A percentile compares a stretch with the other conserved stretches of the same genome.
phyloP scores from a whole-genome alignment of 2,113 vertebrate genomes.

The Lagenorhynchus albirostris region DNA sequence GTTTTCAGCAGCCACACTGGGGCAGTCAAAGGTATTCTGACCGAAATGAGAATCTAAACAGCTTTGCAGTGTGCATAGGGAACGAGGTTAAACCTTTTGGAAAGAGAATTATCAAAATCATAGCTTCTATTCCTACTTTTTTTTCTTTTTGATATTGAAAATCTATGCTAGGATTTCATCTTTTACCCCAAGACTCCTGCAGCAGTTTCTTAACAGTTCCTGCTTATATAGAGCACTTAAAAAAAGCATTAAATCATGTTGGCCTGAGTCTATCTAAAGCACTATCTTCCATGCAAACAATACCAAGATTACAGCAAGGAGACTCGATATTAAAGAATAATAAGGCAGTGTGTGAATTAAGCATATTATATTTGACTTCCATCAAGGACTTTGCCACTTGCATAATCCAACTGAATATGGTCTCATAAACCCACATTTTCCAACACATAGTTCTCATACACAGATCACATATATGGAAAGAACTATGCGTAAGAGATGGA shows the following conservation, averaged over 20 bases:
- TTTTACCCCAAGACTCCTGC: neutral
- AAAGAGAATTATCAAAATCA: slow-evolving; percentile 46
- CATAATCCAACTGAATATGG: neutral
- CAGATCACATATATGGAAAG: neutral
- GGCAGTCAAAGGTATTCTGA: slow-evolving; percentile 64
- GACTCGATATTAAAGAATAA: slow-evolving; percentile 47
- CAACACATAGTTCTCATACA: neutral
- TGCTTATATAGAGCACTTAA: neutral
- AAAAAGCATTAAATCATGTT: neutral
- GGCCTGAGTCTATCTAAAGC: neutral
- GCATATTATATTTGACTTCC: slow-evolving; percentile 37
- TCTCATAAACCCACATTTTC: neutral
- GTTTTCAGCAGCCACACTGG: slow-evolving; percentile 48
- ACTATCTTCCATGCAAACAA: neutral
- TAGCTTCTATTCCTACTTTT: neutral
- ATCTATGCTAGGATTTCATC: slow-evolving; percentile 21
- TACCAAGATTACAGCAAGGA: slow-evolving; percentile 13
- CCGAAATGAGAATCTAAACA: slow-evolving; percentile 43
- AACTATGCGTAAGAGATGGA: neutral
- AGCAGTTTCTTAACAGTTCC: slow-evolving; percentile 29
- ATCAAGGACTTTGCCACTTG: neutral
- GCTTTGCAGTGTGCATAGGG: neutral
- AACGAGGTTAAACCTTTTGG: slow-evolving; percentile 68
- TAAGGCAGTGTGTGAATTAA: slow-evolving; percentile 40
- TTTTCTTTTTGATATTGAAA: slow-evolving; percentile 42